Base-by-base conservation (phyloP, 2,113 vertebrate genomes). In the Helogale parvula region DNA sequence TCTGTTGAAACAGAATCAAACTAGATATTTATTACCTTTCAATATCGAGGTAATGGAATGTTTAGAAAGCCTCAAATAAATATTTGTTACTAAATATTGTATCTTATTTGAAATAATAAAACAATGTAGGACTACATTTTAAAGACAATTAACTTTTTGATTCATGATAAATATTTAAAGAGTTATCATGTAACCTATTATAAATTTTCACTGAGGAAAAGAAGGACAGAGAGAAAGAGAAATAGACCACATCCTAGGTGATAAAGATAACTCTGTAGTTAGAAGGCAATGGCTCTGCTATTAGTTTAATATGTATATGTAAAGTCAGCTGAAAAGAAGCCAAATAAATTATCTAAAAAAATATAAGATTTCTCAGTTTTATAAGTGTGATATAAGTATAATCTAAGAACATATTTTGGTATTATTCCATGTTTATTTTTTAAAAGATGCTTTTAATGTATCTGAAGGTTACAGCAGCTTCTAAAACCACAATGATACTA, bases 71-170 rank as follows among this genome's bases (percentile, higher is more conserved):
- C 2, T 76, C 19, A 72, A 8, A n/a, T 57, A 60, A 94, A 71
- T 77, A 60, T n/a, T 54, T 71, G 25, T 38, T 93, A 35, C 54
- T 68, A 23, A 60, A 52, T 87, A 65, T 69, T 72, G 2, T 9
- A 33, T 80, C 1, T 74, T 77, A 76, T 80, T 89, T 97, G 82
- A 79, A 91, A 76, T 74, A 88, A 50, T 52, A 54, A 96, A 77
- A 35, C 13, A 76, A 66, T 6, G 11, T 1, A 82, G 3, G 45
- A 60, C 23, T 87, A 63, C 17, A 63, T 93, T 94, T 69, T 25
- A 81, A 68, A n/a, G 3, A 80, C 80, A 90, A 41, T 68, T 79
- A 72, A 81, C 10, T 23, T 81, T 95, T 80, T 63, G 11, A 47
- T 87, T 95, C 11, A 66, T 83, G 17, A 79, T 25, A 76, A 68